These are phyloP conservation scores for Antennarius striatus DNA, from an alignment of 2,113 vertebrate species.

Conservation along the genomic window DNA sequence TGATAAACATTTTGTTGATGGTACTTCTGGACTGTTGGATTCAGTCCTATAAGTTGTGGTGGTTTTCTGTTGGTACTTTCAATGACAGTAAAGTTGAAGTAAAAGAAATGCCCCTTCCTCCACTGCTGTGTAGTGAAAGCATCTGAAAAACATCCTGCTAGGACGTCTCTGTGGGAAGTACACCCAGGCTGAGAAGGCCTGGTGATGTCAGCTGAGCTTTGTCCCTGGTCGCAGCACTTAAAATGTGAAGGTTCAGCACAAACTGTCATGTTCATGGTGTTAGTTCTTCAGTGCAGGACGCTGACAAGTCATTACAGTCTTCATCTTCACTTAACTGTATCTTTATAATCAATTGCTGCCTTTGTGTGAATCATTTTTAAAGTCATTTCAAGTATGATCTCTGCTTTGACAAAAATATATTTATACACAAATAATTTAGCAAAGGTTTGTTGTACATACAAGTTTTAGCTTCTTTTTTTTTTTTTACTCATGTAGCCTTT, in stretches of 20 bases:
- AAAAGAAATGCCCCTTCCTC: neutral
- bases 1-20: no score
- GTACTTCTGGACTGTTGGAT: no score
- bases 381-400: constrained; percentile 34
- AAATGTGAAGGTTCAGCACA: constrained; percentile 21
- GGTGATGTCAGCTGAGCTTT: neutral
- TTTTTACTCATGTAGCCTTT: constrained; percentile 51
- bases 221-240: neutral
- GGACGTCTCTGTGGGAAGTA: neutral
- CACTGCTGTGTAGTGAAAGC: neutral
- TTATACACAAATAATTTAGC: constrained; percentile 54
- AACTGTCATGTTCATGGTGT: constrained; percentile 3
- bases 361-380: constrained; percentile 20
- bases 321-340: constrained; percentile 4
- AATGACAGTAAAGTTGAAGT: no score
- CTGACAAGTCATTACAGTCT: constrained; percentile 50
- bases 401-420: constrained; percentile 35
- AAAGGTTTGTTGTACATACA: constrained; percentile 49
- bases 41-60: neutral
- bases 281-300: constrained; percentile 74
- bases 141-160: neutral
- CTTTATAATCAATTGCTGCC: neutral
- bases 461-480: constrained; percentile 30
- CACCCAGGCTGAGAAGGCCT: constrained; percentile 28
- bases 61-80: neutral